Evolutionary conservation across 2,888 invertebrate species (phyloP), one percentile per base, ranked within the genome.

Genomic region (Tiliacea citrago): DNA sequence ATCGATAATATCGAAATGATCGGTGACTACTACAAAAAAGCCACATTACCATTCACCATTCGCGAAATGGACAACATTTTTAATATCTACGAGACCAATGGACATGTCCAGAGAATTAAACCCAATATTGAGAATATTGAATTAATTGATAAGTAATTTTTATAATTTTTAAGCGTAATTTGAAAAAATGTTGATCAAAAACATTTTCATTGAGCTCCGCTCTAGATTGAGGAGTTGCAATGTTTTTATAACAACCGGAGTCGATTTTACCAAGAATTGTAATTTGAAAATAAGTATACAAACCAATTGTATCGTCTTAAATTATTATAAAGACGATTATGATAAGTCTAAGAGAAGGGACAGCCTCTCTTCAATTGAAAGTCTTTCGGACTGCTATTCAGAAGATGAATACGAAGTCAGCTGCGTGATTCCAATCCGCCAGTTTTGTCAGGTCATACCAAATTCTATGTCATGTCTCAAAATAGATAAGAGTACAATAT

Each of bases 1-100:
- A 99, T 99, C 69, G 97, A 97, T 92, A 99, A 99, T 92, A 97
- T 99, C 84, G 98, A 98, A 95, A 94, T 99, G 88, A 95, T 97
- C 90, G 93, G 97, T 1, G 97, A 98, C 89, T 99, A 98, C 94
- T 99, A 99, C 93, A 97, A 98, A 91, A 97, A 97, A 90, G 97
- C 98, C 0, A 98, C 98, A 0, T 91, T 99, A 81, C 97, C 98
- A 0, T 99, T 98, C 95, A 97, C 97, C 45, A 96, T 98, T 24
- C 97, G 97, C 79, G 98, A 98, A 92, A 97, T 97, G 90, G 98
- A 98, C 90, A 97, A 97, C 63, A 95, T 99, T 39, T 98, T 97
- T 88, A 96, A 97, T 60, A 96, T 97, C 73, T 97, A 97, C 86
- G 97, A 97, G 89, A 96, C 97, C 18, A 96, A 97, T 84, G 97